Base-by-base conservation (phyloP, 2,797 vertebrate species). In the Meriones psammophilus region DNA sequence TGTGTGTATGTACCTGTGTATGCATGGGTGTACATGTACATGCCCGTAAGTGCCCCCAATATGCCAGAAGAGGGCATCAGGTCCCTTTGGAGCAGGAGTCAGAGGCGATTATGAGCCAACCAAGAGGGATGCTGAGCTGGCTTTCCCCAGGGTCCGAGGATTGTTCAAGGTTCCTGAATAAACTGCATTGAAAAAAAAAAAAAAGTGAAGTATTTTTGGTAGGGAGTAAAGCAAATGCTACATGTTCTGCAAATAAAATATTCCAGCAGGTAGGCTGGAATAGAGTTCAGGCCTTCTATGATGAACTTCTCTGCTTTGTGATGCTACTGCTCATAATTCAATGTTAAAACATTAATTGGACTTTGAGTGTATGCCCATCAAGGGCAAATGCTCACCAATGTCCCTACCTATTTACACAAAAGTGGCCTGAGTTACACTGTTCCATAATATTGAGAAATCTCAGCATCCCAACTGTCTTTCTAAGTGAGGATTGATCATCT, bases 361-460 rank as follows among this genome's bases (percentile, higher is more conserved):
- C 77, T 90, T 83, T 76, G 68, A 78, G 50, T 58, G 5, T 60
- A 76, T 62, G 22, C 20, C 2, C 30, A 79, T 56, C 66, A 79
- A 80, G 22, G 24, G 10, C 54, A 73, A 42, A 58, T 90, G 93
- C 54, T 93, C 10, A 13, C 22, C 85, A 76, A 5, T 83, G 22
- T 66, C 22, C 3, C 17, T n/a, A 78, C 30, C 3, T 46, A 66
- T 78, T 4, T 26, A 88, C 26, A 90, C 60, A 50, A 92, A 88
- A 73, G 56, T 46, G 22, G n/a, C 10, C 17, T 56, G 22, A 46
- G 15, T 87, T 85, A 60, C 50, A 76, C 39, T 88, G 28, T 88
- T 12, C 39, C 66, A 76, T 28, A 92, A 36, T 88, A 88, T 62
- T 95, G 66, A 92, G 86, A 18, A 96, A 92, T 76, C 74, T n/a